Conservation (phyloP, 1,140 invertebrate species). For the Drosophila ficusphila region DNA sequence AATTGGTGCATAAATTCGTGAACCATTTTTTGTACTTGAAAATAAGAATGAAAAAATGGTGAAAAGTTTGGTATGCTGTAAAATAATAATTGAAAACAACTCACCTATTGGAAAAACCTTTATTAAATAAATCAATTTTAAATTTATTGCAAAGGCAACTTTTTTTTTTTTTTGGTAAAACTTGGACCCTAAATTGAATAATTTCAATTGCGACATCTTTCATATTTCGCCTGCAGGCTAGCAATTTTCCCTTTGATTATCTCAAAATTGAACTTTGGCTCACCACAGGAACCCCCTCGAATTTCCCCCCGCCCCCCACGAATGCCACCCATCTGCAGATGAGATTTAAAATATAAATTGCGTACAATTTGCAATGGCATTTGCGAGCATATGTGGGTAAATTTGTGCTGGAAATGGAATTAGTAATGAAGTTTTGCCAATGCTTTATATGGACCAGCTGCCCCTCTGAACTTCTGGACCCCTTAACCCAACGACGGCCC, state of each 20-base stretch:
- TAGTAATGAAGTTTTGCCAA: conserved; percentile 62
- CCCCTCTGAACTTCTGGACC: neutral
- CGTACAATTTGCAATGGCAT: conserved; percentile 18
- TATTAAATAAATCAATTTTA: neutral
- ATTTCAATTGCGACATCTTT: neutral
- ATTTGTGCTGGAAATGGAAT: conserved; percentile 47
- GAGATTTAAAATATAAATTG: conserved; percentile 49
- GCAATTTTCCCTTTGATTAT: conserved; percentile 30
- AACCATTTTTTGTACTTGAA: conserved; percentile 17
- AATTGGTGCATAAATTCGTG: conserved; percentile 45
- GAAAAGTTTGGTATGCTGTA: too few species aligned
- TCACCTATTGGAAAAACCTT: neutral
- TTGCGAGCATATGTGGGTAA: conserved; percentile 28
- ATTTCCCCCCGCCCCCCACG: too few species aligned
- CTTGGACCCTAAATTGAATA: neutral
- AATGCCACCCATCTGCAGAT: neutral
- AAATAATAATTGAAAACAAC: neutral
- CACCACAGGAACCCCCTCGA: conserved; percentile 1
- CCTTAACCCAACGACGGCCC: neutral
- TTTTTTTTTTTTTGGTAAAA: too few species aligned
- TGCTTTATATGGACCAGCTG: conserved; percentile 25
- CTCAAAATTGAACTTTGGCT: conserved; percentile 17
- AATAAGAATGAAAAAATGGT: neutral
- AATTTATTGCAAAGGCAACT: too few species aligned
- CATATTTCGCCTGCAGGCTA: neutral